Evolutionary conservation across 2,888 invertebrate genomes (phyloP).

Genomic region (Proisotoma minuta): DNA sequence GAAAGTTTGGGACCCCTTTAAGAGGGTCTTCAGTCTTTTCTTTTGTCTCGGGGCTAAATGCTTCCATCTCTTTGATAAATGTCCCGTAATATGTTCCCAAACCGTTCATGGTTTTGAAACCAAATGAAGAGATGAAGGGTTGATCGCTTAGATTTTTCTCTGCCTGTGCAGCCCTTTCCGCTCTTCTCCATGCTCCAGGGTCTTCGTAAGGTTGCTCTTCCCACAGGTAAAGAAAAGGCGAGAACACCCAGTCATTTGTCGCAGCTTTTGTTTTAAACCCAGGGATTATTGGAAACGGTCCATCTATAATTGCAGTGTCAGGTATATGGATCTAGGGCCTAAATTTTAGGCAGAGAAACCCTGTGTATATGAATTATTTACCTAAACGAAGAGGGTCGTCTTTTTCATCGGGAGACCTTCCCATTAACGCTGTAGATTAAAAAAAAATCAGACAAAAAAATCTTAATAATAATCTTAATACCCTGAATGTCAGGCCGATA

Average conservation of each 20-base stretch:
- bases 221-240: constrained; percentile 40
- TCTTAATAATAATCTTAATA: constrained; percentile 14
- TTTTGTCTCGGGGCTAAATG: constrained; percentile 43
- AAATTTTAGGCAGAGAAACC: too few relatives aligned
- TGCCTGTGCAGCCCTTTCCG: constrained; percentile 10
- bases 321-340: too few relatives aligned
- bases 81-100: constrained; percentile 58
- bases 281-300: constrained; percentile 33
- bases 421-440: constrained; percentile 43
- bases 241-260: constrained; percentile 44
- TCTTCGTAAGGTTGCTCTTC: constrained; percentile 42
- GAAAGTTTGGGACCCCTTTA: constrained; percentile 48
- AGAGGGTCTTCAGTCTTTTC: constrained; percentile 20
- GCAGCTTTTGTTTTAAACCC: constrained; percentile 44
- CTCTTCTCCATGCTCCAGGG: constrained; percentile 33
- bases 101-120: constrained; percentile 46
- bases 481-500: constrained; percentile 37
- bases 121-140: constrained; percentile 32
- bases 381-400: constrained; percentile 38
- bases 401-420: constrained; percentile 30
- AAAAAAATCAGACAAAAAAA: too few relatives aligned
- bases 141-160: constrained; percentile 21
- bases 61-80: constrained; percentile 49
- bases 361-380: too few relatives aligned
- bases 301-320: too few relatives aligned